phyloP scores from a whole-genome alignment of 2,797 vertebrate genomes.

The Falco rusticolus region DNA sequence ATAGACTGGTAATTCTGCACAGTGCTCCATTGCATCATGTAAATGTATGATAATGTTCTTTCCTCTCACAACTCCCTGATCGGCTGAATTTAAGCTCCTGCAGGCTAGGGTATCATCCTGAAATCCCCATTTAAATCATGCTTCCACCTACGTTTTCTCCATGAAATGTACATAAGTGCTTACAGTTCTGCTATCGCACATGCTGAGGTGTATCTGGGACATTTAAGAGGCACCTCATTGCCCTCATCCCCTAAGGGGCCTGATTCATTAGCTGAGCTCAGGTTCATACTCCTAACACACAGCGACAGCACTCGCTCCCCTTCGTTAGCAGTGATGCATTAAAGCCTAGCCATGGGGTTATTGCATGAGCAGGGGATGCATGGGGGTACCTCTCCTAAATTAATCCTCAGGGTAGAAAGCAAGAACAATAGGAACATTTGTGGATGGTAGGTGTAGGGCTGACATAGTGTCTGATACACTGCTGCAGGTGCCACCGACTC shows the following conservation, averaged over 20 bases:
- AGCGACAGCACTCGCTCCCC: neutral
- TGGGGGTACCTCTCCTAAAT: neutral
- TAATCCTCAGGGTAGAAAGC: neutral
- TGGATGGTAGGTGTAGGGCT: neutral
- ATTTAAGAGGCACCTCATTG: neutral
- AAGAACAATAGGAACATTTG: neutral
- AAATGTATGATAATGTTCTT: neutral
- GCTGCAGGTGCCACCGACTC: neutral
- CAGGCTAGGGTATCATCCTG: neutral
- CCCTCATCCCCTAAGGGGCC: neutral
- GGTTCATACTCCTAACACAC: neutral
- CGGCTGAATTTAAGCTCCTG: neutral
- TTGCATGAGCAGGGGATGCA: neutral
- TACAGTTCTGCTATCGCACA: neutral
- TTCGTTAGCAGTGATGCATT: accelerated
- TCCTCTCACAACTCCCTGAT: neutral
- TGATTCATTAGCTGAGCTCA: neutral
- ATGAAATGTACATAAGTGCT: neutral
- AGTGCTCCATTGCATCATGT: neutral
- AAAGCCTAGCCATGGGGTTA: neutral
- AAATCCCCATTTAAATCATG: neutral
- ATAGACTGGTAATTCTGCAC: neutral
- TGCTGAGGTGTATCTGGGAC: neutral
- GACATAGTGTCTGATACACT: neutral
- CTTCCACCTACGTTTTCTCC: neutral